Evolutionary conservation across 2,888 invertebrate genomes (phyloP).

Genomic region (Troides aeacus): DNA sequence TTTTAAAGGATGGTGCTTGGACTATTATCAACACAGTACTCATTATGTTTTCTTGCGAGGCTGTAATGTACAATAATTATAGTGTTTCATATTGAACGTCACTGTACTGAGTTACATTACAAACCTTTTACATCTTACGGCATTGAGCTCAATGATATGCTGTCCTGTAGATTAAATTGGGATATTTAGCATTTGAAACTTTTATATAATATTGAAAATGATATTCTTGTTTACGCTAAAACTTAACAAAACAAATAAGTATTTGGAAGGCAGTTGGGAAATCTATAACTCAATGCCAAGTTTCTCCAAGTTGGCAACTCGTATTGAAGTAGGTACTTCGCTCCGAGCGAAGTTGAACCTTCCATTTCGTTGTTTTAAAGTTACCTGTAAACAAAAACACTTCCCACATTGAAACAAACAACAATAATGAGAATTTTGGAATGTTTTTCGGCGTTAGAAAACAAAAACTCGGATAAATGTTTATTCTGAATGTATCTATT

Average conservation of each 20-base stretch:
- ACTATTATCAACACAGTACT: no score
- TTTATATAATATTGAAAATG: conserved; percentile 52
- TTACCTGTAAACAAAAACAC: conserved; percentile 74
- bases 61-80: background rate
- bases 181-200: conserved; percentile 25
- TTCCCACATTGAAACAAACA: conserved; percentile 38
- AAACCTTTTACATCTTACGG: no score
- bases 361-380: conserved; percentile 61
- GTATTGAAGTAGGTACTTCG: conserved; percentile 58
- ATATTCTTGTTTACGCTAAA: conserved; percentile 71
- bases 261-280: conserved; percentile 71
- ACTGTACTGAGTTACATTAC: background rate
- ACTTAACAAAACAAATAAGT: conserved; percentile 75
- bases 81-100: background rate
- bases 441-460: conserved; percentile 32
- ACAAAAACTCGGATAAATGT: conserved; percentile 4
- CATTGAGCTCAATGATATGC: no score
- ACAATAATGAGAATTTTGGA: conserved; percentile 36
- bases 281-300: conserved; percentile 79
- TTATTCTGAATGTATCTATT: conserved; percentile 1
- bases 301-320: conserved; percentile 69
- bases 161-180: background rate
- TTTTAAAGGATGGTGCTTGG: no score
- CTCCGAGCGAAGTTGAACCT: conserved; percentile 57
- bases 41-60: background rate